Evolutionary conservation across 2,113 vertebrate genomes (phyloP), one percentile per base, ranked within the genome.

Genomic region (Apaloderma vittatum): DNA sequence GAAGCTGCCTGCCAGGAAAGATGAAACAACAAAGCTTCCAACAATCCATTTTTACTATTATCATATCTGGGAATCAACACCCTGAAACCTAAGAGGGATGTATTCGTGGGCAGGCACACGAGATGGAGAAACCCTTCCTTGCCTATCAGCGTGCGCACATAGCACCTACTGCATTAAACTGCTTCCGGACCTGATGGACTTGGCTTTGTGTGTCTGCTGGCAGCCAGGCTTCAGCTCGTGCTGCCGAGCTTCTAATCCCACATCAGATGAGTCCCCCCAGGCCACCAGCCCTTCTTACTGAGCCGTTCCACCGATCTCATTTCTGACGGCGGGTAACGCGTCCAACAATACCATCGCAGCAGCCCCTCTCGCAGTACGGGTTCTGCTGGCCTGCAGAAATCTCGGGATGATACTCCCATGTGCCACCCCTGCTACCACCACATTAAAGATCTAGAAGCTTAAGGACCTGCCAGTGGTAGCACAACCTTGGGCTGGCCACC

Each of bases 361-460:
- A 26, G 54, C 12, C 45, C 30, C 19, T 67, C 34, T 36, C 0
- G 1, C 52, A 11, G 15, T 3, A 30, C 1, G 1, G 51, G 19
- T 17, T 72, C 46, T 26, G 36, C 24, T 8, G 15, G 26, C 24
- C 52, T 72, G 37, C n/a, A 23, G 45, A 52, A n/a, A 62, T 14
- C 48, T 40, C 2, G 0, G 30, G 29, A 15, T 8, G 23, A 3
- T 9, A 9, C 20, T 71, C 36, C 30, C 1, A 0, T 37, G 46
- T 2, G 3, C 30, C 46, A 45, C 3, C 40, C 12, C 34, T n/a
- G 17, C 10, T 43, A 18, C 15, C 45, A 45, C n/a, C 30, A n/a
- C 48, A 34, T 37, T 45, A 30, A 52, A n/a, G 4, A 17, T 0
- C 11, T 11, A 10, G 29, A 45, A 32, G 13, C 0, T 2, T 3